A percentile compares a stretch with the other conserved stretches of the same genome.
These are phyloP conservation scores for Chalcosyrphus nemorum DNA, from an alignment of 2,888 invertebrate species.

Conservation along the genomic window DNA sequence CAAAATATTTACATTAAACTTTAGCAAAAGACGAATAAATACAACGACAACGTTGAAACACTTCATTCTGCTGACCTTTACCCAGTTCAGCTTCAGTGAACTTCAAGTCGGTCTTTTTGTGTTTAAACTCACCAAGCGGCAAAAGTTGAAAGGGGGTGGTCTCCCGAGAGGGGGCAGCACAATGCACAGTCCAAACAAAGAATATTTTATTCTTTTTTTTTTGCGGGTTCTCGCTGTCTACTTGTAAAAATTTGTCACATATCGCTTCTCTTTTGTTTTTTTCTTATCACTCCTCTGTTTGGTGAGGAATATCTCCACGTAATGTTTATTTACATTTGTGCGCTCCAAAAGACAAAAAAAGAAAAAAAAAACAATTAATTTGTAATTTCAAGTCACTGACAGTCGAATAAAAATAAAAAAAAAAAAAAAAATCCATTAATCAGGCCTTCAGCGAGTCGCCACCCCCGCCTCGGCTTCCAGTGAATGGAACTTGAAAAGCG, in stretches of 20 bases:
- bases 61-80: constrained; percentile 12
- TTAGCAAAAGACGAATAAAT: background rate
- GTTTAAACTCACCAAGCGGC: background rate
- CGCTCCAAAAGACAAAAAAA: no score
- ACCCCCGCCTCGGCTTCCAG: background rate
- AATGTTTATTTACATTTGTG: background rate
- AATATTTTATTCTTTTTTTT: background rate
- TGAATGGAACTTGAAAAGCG: constrained; percentile 18
- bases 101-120: background rate
- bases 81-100: constrained; percentile 5
- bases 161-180: background rate
- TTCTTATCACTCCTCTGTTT: background rate
- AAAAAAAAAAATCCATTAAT: constrained; percentile 1
- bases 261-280: background rate
- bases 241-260: constrained; percentile 4
- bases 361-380: constrained; percentile 23
- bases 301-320: background rate
- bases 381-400: background rate
- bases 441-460: constrained; percentile 17
- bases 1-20: no score
- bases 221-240: background rate
- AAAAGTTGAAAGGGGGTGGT: background rate
- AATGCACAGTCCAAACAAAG: constrained; percentile 22
- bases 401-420: background rate
- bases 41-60: background rate